Evolutionary conservation across 2,888 invertebrate species (phyloP), one percentile per base, ranked within the genome.

Genomic region (Sesia bembeciformis): DNA sequence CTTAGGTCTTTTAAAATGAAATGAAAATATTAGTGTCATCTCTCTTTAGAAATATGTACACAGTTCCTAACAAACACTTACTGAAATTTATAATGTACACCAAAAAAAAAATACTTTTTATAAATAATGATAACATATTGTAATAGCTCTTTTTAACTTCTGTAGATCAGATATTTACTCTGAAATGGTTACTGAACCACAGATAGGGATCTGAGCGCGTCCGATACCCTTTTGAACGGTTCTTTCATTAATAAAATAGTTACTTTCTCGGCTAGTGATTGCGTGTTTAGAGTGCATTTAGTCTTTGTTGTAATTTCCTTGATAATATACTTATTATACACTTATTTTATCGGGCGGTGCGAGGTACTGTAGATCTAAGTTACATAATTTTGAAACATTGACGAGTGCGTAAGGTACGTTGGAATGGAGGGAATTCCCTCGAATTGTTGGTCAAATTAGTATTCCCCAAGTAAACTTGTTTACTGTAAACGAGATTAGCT

Each of bases 271-370:
- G 66, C 54, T 64, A 61, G 61, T 60, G 69, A 62, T 82, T 64
- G 82, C 82, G 81, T 84, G 82, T 72, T 69, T 69, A 63, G 62
- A 63, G 62, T 70, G 67, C 76, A 71, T 81, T 82, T 77, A 75
- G 72, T 71, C 75, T 78, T 75, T 68, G 67, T 64, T 68, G 70
- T 75, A 77, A 80, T 81, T 81, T 80, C 78, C 76, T 70, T 70
- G 72, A 72, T 77, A 71, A 74, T 74, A 64, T n/a, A 68, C 72
- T 62, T 66, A 71, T 46, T 7, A n/a, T 46, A 46, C n/a, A n/a
- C 46, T 4, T n/a, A 23, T 23, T 46, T 46, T 7, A 46, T 4
- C 46, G 46, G 23, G 46, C 46, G n/a, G 8, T 46, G 4, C 7
- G 46, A 46, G 23, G 46, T 23, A 23, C 46, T 23, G 23, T 2